A percentile compares a stretch with the other conserved stretches of the same genome.
Evolutionary conservation across 1,140 invertebrate species (phyloP).

Genomic region (Conus betulinus): DNA sequence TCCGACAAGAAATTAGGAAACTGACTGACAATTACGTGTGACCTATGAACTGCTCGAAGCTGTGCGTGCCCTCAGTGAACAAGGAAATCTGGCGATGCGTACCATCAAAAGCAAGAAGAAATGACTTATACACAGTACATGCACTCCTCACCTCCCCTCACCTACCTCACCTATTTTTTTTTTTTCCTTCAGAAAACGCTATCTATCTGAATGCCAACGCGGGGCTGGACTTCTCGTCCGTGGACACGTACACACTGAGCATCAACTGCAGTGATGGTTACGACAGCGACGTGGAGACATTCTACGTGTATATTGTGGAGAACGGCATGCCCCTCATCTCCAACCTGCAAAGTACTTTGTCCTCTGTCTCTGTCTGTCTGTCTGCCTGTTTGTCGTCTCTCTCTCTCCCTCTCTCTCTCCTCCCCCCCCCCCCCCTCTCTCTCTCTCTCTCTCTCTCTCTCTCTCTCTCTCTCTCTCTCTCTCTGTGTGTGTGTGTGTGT

Average conservation of each 20-base stretch:
- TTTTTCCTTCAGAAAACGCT: neutral
- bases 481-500: neutral
- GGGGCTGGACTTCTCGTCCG: neutral
- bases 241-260: neutral
- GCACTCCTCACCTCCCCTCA: no score
- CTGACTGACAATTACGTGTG: no score
- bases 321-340: constrained; percentile 1
- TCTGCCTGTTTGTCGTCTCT: no score
- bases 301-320: neutral
- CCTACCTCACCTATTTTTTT: neutral
- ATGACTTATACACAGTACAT: no score
- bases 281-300: neutral
- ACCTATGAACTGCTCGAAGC: no score
- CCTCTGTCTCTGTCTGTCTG: no score
- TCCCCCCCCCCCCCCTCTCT: neutral
- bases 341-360: constrained; percentile 12
- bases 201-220: neutral
- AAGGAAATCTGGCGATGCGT: no score
- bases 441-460: neutral
- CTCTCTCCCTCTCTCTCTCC: no score
- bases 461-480: neutral
- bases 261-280: neutral
- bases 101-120: no score
- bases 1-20: no score
- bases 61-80: no score